Base-by-base conservation (phyloP, 2,888 invertebrate species). In the Rhabditoides inermis region DNA sequence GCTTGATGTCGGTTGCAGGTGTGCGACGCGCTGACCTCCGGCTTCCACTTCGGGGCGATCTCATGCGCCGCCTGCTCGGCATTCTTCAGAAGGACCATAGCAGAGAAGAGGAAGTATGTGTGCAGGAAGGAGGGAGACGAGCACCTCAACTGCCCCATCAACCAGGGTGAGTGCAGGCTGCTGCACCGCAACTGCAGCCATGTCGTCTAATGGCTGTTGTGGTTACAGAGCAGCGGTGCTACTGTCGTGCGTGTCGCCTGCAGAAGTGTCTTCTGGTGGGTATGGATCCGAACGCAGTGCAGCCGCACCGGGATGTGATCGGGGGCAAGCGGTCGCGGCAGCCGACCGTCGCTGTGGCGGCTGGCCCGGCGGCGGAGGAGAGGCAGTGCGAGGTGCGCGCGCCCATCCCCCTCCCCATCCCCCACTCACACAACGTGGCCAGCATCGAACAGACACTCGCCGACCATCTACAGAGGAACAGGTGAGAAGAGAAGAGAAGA, bases 281-380 rank as follows among this genome's bases (percentile, higher is more conserved):
- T 10, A 50, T 50, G 50, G 50, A 50, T 37, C 50, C 50, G 44
- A 12, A n/a, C 15, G 50, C 50, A 10, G 50, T 50, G 45, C 50
- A 50, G 25, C 50, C 50, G 26, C 50, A 50, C 22, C 44, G 50
- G 12, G 50, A 50, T 22, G 30, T 50, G 44, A 50, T 50, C 27
- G 50, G 50, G 20, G 44, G 50, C 28, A 50, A 50, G 45, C n/a
- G n/a, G n/a, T n/a, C n/a, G n/a, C n/a, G n/a, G n/a, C n/a, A n/a
- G n/a, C n/a, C n/a, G n/a, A n/a, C n/a, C n/a, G n/a, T n/a, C 32
- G 32, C 32, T 10, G 7, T 32, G 32, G 7, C 32, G 32, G 32
- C 7, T 32, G 7, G 32, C 32, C 15, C 32, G 7, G 7, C 32
- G 10, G 32, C 15, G 32, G 32, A 15, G 15, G 10, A 32, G 32